Evolutionary conservation across 2,888 invertebrate species (phyloP).

Genomic region (Prenolepis imparis): DNA sequence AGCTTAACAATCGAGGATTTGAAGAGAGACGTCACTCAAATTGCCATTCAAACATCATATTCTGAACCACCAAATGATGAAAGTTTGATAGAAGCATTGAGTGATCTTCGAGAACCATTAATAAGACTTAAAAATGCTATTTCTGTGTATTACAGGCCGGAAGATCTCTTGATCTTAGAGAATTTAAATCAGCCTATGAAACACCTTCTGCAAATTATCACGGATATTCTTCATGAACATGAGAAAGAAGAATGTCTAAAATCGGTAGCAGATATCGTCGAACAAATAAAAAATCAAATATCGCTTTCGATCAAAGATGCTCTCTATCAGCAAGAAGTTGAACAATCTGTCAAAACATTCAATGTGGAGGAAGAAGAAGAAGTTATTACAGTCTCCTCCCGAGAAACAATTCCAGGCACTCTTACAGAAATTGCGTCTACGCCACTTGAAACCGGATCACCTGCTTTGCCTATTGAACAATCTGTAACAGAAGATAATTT

Average conservation of each 20-base stretch:
- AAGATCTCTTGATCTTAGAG: slow-evolving; percentile 73
- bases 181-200: slow-evolving; percentile 75
- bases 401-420: slow-evolving; percentile 65
- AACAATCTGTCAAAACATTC: slow-evolving; percentile 72
- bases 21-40: slow-evolving; percentile 74
- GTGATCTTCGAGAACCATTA: slow-evolving; percentile 76
- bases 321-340: slow-evolving; percentile 76
- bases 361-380: slow-evolving; percentile 61
- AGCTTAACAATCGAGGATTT: slow-evolving; percentile 72
- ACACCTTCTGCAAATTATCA: slow-evolving; percentile 73
- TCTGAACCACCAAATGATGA: slow-evolving; percentile 79
- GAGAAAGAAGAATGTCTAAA: slow-evolving; percentile 69
- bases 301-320: slow-evolving; percentile 77
- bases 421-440: slow-evolving; percentile 51
- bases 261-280: slow-evolving; percentile 75
- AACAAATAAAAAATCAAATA: slow-evolving; percentile 79
- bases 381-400: slow-evolving; percentile 13
- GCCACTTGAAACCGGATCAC: slow-evolving; percentile 41
- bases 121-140: slow-evolving; percentile 72
- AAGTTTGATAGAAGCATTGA: slow-evolving; percentile 75
- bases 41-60: slow-evolving; percentile 78
- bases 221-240: slow-evolving; percentile 69
- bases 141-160: slow-evolving; percentile 72
- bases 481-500: slow-evolving; percentile 26
- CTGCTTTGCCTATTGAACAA: slow-evolving; percentile 52